phyloP scores from a whole-genome alignment of 2,113 vertebrate genomes.

The Electrona antarctica region DNA sequence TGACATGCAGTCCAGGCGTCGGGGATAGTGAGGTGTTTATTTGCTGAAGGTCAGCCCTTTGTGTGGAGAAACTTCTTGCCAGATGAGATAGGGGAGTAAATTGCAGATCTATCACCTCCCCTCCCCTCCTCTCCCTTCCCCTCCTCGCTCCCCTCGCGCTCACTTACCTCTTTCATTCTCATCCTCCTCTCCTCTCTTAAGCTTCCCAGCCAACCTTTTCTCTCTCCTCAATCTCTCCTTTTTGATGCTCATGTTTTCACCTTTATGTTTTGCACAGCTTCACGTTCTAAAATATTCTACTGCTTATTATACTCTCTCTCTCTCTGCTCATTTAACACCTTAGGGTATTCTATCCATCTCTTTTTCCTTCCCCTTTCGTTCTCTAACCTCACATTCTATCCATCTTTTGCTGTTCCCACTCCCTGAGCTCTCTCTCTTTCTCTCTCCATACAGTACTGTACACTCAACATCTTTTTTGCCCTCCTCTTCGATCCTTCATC shows the following conservation, averaged over 20 bases:
- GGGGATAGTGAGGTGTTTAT: slow-evolving; percentile 78
- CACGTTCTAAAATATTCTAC: neutral
- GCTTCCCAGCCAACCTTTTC: neutral
- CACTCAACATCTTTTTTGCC: no score
- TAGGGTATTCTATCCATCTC: slow-evolving; percentile 23
- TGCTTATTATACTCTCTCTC: slow-evolving; percentile 12
- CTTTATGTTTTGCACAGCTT: neutral
- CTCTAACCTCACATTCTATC: slow-evolving; percentile 10
- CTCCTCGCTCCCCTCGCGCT: neutral
- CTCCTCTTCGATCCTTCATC: no score
- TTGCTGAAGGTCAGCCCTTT: slow-evolving; percentile 89
- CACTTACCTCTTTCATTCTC: slow-evolving; percentile 22
- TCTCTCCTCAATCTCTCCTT: neutral
- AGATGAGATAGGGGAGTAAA: slow-evolving; percentile 90
- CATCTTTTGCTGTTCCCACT: neutral
- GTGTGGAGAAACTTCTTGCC: slow-evolving; percentile 87
- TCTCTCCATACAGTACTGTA: slow-evolving; percentile 1
- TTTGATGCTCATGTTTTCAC: slow-evolving; percentile 59
- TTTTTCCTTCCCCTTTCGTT: neutral
- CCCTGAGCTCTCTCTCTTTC: neutral
- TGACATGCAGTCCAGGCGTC: slow-evolving; percentile 60
- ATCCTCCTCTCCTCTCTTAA: neutral
- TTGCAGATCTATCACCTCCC: slow-evolving; percentile 86
- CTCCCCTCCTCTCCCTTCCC: slow-evolving; percentile 35
- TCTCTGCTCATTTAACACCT: no score